Conservation (phyloP, 2,888 invertebrate genomes). For the Yponomeuta evonymella region DNA sequence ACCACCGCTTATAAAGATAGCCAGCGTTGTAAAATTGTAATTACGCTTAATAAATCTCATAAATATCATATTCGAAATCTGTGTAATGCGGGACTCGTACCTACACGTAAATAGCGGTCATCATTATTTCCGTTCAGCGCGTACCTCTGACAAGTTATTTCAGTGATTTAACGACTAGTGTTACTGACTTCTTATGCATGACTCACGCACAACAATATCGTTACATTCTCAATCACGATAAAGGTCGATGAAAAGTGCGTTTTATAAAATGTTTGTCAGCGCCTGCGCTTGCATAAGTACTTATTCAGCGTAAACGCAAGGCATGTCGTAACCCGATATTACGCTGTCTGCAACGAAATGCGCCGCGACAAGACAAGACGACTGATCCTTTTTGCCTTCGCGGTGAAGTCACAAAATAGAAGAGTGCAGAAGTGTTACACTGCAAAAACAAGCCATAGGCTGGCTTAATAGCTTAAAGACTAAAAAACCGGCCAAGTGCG, state of each 20-base stretch:
- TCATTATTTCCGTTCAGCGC: not conserved
- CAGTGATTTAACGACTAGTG: conserved; percentile 8
- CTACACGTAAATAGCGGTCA: conserved; percentile 5
- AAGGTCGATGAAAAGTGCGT: not conserved
- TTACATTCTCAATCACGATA: not conserved
- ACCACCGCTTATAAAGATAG: conserved; percentile 31
- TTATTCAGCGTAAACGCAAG: not conserved
- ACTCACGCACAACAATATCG: not conserved
- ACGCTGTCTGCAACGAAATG: conserved; percentile 9
- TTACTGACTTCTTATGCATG: not conserved
- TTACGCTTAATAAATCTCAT: not conserved
- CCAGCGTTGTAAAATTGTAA: conserved; percentile 11
- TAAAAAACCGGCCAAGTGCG: not conserved
- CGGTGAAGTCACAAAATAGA: not conserved
- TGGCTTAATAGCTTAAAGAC: not conserved
- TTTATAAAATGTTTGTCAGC: not conserved
- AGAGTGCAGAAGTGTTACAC: not conserved
- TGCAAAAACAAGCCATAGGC: not conserved
- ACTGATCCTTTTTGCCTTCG: conserved; percentile 13
- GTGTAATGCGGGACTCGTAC: not conserved
- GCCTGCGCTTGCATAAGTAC: not conserved
- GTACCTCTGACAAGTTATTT: conserved; percentile 8
- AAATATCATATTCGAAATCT: not conserved
- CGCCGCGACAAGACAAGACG: too few relatives aligned
- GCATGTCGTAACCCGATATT: conserved; percentile 12